Evolutionary conservation across 2,797 vertebrate genomes (phyloP), one percentile per base, ranked within the genome.

Genomic region (Sternotherus odoratus): DNA sequence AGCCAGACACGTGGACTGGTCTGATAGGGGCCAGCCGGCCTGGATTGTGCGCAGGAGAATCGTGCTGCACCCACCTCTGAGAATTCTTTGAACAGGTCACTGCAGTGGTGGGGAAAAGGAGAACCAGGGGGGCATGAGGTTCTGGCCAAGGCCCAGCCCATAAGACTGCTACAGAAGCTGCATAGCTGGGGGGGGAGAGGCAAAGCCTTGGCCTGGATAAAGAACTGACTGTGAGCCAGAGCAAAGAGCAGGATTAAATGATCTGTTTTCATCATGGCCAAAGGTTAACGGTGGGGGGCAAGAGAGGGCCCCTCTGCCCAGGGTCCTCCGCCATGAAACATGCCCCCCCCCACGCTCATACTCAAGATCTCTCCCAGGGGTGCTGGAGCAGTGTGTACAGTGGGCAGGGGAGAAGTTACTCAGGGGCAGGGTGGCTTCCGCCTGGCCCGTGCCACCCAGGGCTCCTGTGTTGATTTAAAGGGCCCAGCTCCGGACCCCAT

Each of bases 1-100:
- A 91, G 51, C 12, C 75, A 39, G 43, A 24, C 53, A 63, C 43
- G 7, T 33, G 28, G 57, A 90, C 88, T 15, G 5, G 82, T 89
- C 24, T 93, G 3, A 0, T 6, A 60, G 77, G 8, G 30, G 78
- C n/a, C 1, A 1, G 0, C 33, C 79, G 50, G 26, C 8, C 30
- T 81, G 77, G 56, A 50, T 82, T 91, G 63, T 63, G 43, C 33
- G 23, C 49, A 83, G 30, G 43, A 91, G 77, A 77, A 48, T 53
- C 21, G 13, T 86, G 78, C 13, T 28, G 33, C 57, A 19, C 49
- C 56, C 66, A 50, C 63, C 92, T 5, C 24, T 54, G 72, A 50
- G 77, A 72, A 79, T 88, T 74, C 66, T 72, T 39, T 12, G 66
- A 72, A 39, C 66, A 12, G 12, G 66, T 72, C 21, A 72, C 9